Base-by-base conservation (phyloP, 2,888 invertebrate species). In the Patella ulyssiponensis region DNA sequence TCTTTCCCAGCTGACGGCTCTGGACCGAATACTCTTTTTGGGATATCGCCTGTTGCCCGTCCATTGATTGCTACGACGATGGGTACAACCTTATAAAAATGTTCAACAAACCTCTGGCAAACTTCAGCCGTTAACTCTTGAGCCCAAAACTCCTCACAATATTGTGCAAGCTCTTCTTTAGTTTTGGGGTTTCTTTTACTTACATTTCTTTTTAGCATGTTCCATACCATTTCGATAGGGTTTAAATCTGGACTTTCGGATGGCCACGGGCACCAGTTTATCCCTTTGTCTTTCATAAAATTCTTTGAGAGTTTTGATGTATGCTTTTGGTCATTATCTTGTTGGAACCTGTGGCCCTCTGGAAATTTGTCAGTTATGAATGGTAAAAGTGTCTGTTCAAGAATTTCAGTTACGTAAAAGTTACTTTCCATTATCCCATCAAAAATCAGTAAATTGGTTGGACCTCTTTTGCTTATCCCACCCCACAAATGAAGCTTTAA, bases 211-310 rank as follows among this genome's bases (percentile, higher is more conserved):
- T 75, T 75, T 0, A 75, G n/a, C 54, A 70, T 70, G 17, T 56
- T 70, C 75, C 71, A 75, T 3, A 71, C 54, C 71, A 71, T 53
- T 23, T 75, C 71, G 2, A 75, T 75, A 0, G 75, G 71, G n/a
- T 75, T 75, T 1, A 75, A 54, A 33, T 75, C 75, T 7, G 33
- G 54, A 14, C 70, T 70, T 11, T 75, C 75, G 51, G 71, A n/a
- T 15, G 56, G 56, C n/a, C 17, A 17, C 9, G 14, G 12, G 14
- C 54, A 54, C 15, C n/a, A n/a, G 56, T 17, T 56, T 15, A 17
- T 56, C 15, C n/a, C n/a, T 0, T 56, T 15, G n/a, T 56, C 17
- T 17, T 56, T 7, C 15, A 56, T 12, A 17, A 54, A 54, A 2
- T 54, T 27, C 27, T 27, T 1, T 27, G 27, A 27, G 27, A 27